A percentile compares a stretch with the other conserved stretches of the same genome.
phyloP scores from a whole-genome alignment of 2,888 invertebrate species.

The Microplitis deprimator region DNA sequence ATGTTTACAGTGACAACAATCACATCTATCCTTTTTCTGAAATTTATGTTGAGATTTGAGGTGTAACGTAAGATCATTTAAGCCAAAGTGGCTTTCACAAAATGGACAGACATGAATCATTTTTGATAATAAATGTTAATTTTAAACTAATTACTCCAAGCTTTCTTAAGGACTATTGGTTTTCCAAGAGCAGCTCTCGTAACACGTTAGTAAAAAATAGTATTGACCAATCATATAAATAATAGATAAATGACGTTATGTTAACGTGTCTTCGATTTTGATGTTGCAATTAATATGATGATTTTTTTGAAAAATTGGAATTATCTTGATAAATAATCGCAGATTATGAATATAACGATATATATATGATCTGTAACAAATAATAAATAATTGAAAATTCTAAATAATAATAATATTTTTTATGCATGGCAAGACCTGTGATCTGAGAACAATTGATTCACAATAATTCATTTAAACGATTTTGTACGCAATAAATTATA shows the following conservation, averaged over 20 bases:
- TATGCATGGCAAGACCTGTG: too few species aligned
- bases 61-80: background rate
- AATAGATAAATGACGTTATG: too few species aligned
- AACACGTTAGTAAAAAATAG: background rate
- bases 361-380: too few species aligned
- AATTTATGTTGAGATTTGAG: background rate
- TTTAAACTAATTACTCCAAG: background rate
- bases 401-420: too few species aligned
- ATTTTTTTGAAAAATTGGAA: background rate
- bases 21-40: constrained; percentile 3
- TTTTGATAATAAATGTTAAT: background rate
- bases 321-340: background rate
- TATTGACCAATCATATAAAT: too few species aligned
- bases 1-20: background rate
- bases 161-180: background rate
- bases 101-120: background rate
- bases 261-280: too few species aligned
- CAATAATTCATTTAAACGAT: too few species aligned
- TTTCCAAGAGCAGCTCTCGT: background rate
- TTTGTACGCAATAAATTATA: too few species aligned
- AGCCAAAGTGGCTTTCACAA: constrained; percentile 1
- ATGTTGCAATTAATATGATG: background rate
- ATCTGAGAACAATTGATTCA: too few species aligned
- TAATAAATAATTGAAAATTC: too few species aligned
- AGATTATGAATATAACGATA: background rate